Conservation (phyloP, 1,140 invertebrate species). For the Oncopeltus fasciatus region DNA sequence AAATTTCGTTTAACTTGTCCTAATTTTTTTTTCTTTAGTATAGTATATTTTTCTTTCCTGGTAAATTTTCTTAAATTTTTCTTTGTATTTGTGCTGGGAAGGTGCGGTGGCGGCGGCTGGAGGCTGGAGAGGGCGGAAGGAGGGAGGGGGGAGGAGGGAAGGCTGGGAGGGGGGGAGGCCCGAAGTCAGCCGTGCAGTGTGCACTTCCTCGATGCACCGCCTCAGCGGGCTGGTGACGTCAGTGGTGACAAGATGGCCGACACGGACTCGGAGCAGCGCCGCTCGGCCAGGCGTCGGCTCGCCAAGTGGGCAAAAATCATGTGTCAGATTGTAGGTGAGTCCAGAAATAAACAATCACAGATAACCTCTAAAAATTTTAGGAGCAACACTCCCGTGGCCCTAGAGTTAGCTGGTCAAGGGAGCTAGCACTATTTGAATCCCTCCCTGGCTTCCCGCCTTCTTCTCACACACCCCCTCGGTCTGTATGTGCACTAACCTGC, state of each 20-base stretch:
- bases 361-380: no score
- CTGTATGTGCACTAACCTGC: neutral
- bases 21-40: no score
- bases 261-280: neutral
- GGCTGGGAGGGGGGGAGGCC: neutral
- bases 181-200: neutral
- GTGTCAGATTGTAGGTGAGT: slow-evolving; percentile 15
- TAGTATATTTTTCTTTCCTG: no score
- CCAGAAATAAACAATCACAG: no score
- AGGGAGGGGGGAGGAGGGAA: neutral
- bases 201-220: slow-evolving; percentile 13
- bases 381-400: no score
- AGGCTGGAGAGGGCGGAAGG: neutral
- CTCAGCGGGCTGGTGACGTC: slow-evolving; percentile 10
- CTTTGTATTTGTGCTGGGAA: no score
- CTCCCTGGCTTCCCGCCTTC: no score
- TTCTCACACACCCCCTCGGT: neutral
- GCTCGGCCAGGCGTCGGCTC: slow-evolving; percentile 6
- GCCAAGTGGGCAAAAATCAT: slow-evolving; percentile 15
- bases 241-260: neutral
- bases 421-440: no score
- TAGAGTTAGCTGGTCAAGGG: no score
- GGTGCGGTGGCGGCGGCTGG: neutral
- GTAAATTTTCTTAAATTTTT: no score
- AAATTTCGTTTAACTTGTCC: no score